Base-by-base conservation (phyloP, 2,797 vertebrate species). In the Spinus pinus region DNA sequence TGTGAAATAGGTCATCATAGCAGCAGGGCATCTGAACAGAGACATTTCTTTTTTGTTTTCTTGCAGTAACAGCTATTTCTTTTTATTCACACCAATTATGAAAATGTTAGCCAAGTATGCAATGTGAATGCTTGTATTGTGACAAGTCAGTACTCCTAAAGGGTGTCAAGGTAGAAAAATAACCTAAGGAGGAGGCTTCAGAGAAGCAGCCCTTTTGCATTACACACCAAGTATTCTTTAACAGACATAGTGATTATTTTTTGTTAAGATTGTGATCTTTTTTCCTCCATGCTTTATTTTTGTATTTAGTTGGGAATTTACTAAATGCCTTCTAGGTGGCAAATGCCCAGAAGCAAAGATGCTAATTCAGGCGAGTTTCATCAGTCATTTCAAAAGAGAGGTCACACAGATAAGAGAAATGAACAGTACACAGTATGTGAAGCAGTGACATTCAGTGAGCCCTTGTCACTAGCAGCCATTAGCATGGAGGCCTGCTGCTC, bases 381-480 rank as follows among this genome's bases (percentile, higher is more conserved):
- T 94, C 92, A 96, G 90, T 97, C 95, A 97, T 94, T 79, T 97
- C 95, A 93, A 96, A 96, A 74, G 89, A 95, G 97, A 98, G 95
- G 93, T 97, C 95, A 96, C 90, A 61, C 4, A 97, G 96, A 96
- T 97, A 97, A 98, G 97, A 96, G 96, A 94, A 97, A 95, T 88
- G 95, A 96, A 71, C 96, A 96, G 80, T 78, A 66, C 79, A 67
- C 93, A 78, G 80, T 96, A 80, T 92, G 81, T 77, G 93, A 90
- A 94, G 91, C 91, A 65, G 95, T 98, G 97, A 97, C 97, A 97
- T 98, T 97, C 95, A 97, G 4, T 81, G 95, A 97, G 97, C 97
- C 96, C 97, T 98, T 98, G 98, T 98, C 97, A 94, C 93, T 41
- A 71, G 78, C 84, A 88, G 89, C 94, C 94, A 97, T 98, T 97